These are phyloP conservation scores for Ifrita kowaldi DNA, from an alignment of 2,113 vertebrate species.

Conservation along the genomic window DNA sequence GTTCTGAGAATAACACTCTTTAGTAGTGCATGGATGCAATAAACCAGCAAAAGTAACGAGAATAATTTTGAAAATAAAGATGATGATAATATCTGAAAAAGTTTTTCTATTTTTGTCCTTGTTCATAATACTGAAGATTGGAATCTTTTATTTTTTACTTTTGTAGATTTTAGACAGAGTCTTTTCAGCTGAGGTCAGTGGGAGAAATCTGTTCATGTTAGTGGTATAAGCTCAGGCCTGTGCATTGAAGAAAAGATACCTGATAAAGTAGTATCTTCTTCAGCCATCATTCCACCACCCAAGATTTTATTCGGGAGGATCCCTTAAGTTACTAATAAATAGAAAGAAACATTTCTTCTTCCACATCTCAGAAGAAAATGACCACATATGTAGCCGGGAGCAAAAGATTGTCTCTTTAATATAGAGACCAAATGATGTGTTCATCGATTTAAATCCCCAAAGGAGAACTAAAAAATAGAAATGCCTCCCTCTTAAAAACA, in stretches of 20 bases:
- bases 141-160: neutral
- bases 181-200: neutral
- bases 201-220: neutral
- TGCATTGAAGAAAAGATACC: neutral
- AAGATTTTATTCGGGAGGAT: neutral
- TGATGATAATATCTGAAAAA: neutral
- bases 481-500: neutral
- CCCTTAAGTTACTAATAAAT: neutral
- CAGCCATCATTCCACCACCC: neutral
- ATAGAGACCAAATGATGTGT: neutral
- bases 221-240: neutral
- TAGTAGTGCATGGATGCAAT: neutral
- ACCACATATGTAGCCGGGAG: neutral
- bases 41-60: neutral
- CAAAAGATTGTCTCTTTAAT: neutral
- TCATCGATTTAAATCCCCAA: neutral
- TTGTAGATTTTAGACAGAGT: rapidly evolving
- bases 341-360: neutral
- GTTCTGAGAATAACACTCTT: neutral
- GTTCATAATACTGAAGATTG: neutral
- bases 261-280: neutral
- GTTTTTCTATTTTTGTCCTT: neutral
- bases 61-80: neutral
- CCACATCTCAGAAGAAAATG: neutral
- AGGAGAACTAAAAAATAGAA: neutral